phyloP scores from a whole-genome alignment of 2,888 invertebrate genomes.

The Cheilosia grossa region DNA sequence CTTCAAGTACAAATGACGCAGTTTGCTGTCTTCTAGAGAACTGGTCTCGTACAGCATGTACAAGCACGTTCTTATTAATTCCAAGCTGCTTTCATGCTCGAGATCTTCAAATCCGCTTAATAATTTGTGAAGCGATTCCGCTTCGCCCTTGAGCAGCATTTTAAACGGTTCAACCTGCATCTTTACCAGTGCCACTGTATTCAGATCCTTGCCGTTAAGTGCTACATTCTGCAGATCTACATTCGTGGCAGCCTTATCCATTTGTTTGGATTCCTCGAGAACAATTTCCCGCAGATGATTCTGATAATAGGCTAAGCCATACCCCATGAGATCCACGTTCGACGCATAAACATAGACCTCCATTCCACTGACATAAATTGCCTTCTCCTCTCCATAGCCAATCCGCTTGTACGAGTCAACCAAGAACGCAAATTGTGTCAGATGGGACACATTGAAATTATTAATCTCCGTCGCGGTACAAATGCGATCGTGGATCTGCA shows the following conservation, averaged over 20 bases:
- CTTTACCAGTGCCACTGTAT: conserved; percentile 78
- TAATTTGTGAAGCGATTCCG: conserved; percentile 58
- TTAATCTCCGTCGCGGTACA: conserved; percentile 80
- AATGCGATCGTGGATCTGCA: conserved; percentile 83
- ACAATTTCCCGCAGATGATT: conserved; percentile 81
- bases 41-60: conserved; percentile 83
- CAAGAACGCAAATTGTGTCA: conserved; percentile 81
- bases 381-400: conserved; percentile 79
- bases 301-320: conserved; percentile 81
- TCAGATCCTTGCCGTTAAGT: conserved; percentile 78
- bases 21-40: conserved; percentile 79
- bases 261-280: conserved; percentile 75
- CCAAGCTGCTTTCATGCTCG: conserved; percentile 71
- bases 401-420: conserved; percentile 80
- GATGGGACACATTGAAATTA: conserved; percentile 80
- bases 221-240: conserved; percentile 78
- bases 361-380: conserved; percentile 81
- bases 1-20: conserved; percentile 80
- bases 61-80: conserved; percentile 79
- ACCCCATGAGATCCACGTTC: conserved; percentile 81
- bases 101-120: conserved; percentile 77
- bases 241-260: conserved; percentile 6
- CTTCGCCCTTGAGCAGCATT: conserved; percentile 75
- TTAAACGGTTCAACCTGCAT: conserved; percentile 79
- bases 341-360: conserved; percentile 83